Percentiles rank a stretch among this genome's conserved stretches.
These are phyloP conservation scores for Meta bourneti DNA, from an alignment of 2,888 invertebrate genomes.

Conservation along the genomic window DNA sequence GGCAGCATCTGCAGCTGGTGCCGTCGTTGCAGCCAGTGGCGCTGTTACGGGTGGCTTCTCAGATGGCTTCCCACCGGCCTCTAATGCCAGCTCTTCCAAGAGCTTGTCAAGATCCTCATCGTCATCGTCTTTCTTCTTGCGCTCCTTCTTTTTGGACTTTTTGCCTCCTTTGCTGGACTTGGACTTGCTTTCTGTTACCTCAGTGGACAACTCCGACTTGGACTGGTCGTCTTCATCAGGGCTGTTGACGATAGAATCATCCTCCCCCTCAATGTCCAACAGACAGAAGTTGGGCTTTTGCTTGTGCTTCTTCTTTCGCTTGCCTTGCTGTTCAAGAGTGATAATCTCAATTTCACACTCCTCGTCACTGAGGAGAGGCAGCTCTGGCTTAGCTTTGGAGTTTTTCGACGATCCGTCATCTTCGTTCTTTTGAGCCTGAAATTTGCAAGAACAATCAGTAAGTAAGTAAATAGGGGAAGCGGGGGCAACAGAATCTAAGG, in stretches of 20 bases:
- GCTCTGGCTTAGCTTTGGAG: constrained; percentile 19
- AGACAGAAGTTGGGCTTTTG: constrained; percentile 56
- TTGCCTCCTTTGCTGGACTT: constrained; percentile 55
- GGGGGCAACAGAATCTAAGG: no score
- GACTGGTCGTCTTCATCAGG: constrained; percentile 61
- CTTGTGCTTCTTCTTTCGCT: constrained; percentile 73
- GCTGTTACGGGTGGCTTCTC: constrained; percentile 22
- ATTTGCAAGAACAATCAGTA: neutral
- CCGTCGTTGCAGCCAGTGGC: neutral
- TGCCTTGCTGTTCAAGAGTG: constrained; percentile 66
- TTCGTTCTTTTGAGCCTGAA: constrained; percentile 16
- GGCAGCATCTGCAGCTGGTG: constrained; percentile 80
- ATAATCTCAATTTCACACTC: constrained; percentile 71
- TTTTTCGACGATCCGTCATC: constrained; percentile 28
- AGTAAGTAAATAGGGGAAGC: neutral
- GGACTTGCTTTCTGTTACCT: neutral
- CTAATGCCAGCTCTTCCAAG: constrained; percentile 90
- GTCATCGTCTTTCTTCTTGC: constrained; percentile 84
- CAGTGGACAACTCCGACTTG: neutral
- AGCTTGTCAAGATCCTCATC: constrained; percentile 91
- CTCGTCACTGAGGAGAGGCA: constrained; percentile 53
- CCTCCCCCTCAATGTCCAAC: constrained; percentile 69
- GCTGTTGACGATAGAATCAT: constrained; percentile 80
- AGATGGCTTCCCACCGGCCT: constrained; percentile 85
- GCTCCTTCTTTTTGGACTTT: constrained; percentile 75